Evolutionary conservation across 2,113 vertebrate genomes (phyloP).

Genomic region (Dryoscopus gambensis): DNA sequence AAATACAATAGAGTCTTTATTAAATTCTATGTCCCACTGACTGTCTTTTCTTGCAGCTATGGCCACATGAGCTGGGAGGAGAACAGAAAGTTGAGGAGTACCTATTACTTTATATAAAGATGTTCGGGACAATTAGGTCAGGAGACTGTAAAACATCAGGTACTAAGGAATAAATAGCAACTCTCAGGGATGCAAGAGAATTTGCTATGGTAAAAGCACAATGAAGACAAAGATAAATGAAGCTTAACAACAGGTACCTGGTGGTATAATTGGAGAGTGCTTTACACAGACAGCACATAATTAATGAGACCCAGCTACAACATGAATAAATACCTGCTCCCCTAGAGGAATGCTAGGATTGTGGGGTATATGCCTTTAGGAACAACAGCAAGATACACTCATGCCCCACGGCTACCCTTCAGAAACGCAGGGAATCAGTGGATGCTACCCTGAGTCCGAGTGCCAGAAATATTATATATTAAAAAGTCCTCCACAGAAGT

Average conservation of each 20-base stretch:
- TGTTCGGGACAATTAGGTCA: neutral
- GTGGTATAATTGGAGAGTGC: neutral
- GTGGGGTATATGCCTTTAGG: neutral
- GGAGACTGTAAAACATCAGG: neutral
- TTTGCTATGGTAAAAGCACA: neutral
- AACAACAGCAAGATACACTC: neutral
- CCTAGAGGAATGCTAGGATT: neutral
- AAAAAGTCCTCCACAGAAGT: neutral
- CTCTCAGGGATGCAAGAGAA: neutral
- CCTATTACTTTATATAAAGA: neutral
- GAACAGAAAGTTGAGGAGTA: neutral
- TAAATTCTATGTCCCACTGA: neutral
- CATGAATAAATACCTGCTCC: neutral
- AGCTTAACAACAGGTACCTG: constrained; percentile 1
- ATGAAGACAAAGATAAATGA: constrained; percentile 14
- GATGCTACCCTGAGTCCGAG: neutral
- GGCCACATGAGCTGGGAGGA: neutral
- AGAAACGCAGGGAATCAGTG: neutral
- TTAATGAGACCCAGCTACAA: neutral
- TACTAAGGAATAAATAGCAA: neutral
- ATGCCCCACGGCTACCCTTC: neutral
- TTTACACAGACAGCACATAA: constrained; percentile 11
- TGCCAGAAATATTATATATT: neutral
- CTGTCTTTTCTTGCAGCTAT: neutral
- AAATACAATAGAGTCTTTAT: neutral